phyloP scores from a whole-genome alignment of 1,140 invertebrate genomes.

The Himalopsyche phryganea region DNA sequence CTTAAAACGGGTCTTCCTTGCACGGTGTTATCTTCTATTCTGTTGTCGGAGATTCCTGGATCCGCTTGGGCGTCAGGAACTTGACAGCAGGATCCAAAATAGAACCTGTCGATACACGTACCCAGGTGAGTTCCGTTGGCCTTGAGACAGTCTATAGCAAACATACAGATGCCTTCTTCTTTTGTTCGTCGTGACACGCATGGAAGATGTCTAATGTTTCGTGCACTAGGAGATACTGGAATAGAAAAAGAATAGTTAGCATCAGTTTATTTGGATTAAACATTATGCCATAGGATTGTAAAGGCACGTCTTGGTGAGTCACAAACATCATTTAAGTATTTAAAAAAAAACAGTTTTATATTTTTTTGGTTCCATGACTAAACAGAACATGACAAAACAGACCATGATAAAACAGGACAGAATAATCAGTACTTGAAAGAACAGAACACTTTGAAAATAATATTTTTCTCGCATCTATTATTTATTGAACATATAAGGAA shows the following conservation, averaged over 20 bases:
- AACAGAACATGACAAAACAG: no score
- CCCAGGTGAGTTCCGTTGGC: slow-evolving; percentile 86
- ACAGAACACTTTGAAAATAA: no score
- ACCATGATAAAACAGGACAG: no score
- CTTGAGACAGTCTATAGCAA: slow-evolving; percentile 89
- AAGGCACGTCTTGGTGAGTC: no score
- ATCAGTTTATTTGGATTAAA: not conserved
- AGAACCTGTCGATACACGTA: slow-evolving; percentile 81
- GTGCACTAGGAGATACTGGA: slow-evolving; percentile 65
- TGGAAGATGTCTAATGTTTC: slow-evolving; percentile 82
- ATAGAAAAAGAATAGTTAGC: slow-evolving; percentile 26
- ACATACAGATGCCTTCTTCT: slow-evolving; percentile 87
- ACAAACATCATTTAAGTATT: no score
- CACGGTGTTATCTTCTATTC: slow-evolving; percentile 50
- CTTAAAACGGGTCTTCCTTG: no score
- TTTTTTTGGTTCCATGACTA: no score
- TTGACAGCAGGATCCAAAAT: slow-evolving; percentile 71
- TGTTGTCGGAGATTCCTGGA: slow-evolving; percentile 45
- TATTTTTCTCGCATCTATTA: no score
- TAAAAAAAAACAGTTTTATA: no score
- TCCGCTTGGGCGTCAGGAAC: slow-evolving; percentile 49
- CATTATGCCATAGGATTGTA: slow-evolving; percentile 20
- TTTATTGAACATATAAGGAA: no score
- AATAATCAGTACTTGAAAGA: no score
- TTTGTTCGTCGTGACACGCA: slow-evolving; percentile 77